phyloP scores from a whole-genome alignment of 2,113 vertebrate genomes.

The Heterocephalus glaber region DNA sequence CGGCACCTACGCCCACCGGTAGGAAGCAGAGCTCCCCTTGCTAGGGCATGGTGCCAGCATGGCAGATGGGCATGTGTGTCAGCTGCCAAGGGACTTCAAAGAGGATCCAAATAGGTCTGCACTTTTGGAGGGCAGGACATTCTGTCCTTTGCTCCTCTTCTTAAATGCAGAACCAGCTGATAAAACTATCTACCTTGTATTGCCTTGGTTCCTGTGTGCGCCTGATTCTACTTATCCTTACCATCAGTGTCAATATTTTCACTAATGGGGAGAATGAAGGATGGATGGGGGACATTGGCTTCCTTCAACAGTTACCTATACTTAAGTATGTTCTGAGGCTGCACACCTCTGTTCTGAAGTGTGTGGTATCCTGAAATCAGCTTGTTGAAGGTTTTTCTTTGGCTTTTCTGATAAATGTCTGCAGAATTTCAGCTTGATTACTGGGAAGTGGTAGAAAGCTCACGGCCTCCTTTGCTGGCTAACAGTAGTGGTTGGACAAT shows the following conservation, averaged over 20 bases:
- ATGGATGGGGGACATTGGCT: no score
- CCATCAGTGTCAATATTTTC: neutral
- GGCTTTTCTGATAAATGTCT: neutral
- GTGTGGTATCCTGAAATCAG: neutral
- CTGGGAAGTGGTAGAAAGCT: neutral
- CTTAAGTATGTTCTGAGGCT: neutral
- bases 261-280: neutral
- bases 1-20: conserved; percentile 60
- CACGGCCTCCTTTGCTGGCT: conserved; percentile 22
- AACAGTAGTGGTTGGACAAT: conserved; percentile 8
- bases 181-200: neutral
- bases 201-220: neutral
- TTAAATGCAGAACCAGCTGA: neutral
- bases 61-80: conserved; percentile 65
- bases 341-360: neutral
- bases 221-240: neutral
- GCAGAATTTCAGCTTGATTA: neutral
- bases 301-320: neutral
- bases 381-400: neutral
- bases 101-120: conserved; percentile 36
- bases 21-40: conserved; percentile 50
- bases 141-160: conserved; percentile 31
- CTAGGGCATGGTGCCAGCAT: conserved; percentile 52
- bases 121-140: conserved; percentile 70
- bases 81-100: conserved; percentile 41